phyloP scores from a whole-genome alignment of 2,113 vertebrate genomes.

The Malurus alboscapulatus region DNA sequence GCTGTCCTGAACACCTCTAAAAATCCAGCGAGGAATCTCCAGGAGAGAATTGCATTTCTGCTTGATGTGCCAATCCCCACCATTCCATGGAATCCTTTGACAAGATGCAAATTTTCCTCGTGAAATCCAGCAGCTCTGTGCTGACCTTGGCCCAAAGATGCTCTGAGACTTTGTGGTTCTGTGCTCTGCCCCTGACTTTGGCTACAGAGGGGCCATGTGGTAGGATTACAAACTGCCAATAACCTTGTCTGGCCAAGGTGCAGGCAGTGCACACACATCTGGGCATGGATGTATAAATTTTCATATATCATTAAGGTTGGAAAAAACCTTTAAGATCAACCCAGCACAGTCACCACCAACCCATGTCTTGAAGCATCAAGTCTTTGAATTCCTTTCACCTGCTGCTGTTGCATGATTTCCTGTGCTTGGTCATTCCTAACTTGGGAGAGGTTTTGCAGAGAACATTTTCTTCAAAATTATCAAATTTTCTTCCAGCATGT shows the following conservation, averaged over 20 bases:
- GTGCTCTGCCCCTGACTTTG: background rate
- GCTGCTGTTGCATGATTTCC: accelerated
- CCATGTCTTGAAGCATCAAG: background rate
- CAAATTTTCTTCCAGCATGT: background rate
- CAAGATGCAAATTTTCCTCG: background rate
- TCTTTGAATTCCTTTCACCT: background rate
- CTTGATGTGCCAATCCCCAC: background rate
- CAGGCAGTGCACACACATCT: background rate
- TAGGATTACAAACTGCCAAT: background rate
- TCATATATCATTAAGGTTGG: background rate
- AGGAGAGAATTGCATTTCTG: background rate
- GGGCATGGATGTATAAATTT: background rate
- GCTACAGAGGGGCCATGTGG: background rate
- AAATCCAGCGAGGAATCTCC: background rate
- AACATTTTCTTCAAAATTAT: background rate
- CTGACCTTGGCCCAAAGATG: background rate
- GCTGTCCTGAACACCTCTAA: background rate
- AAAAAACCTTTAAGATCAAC: background rate
- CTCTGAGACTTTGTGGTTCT: background rate
- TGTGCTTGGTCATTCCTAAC: background rate
- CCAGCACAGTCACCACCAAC: background rate
- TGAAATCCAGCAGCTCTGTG: background rate
- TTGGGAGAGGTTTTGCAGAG: background rate
- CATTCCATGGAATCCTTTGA: background rate
- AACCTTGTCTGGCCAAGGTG: background rate